phyloP scores from a whole-genome alignment of 2,888 invertebrate species.

The Bibio marci region DNA sequence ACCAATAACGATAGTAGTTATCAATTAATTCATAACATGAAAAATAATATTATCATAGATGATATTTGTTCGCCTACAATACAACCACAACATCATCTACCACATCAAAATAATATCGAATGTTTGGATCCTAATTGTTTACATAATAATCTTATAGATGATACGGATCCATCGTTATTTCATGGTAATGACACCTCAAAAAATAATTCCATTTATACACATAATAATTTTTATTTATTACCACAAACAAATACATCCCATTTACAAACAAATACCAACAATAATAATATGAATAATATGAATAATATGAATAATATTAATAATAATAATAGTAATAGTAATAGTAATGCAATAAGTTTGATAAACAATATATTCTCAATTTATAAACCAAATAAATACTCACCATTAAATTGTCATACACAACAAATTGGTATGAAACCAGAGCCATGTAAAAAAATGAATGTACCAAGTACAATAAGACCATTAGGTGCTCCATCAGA shows the following conservation, averaged over 20 bases:
- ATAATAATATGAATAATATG: background rate
- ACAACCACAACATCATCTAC: too few species aligned
- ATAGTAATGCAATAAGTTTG: conserved; percentile 21
- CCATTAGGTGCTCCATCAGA: conserved; percentile 25
- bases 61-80: background rate
- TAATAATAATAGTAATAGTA: background rate
- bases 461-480: conserved; percentile 26
- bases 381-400: conserved; percentile 30
- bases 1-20: conserved; percentile 1
- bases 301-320: background rate
- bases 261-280: background rate
- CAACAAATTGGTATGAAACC: conserved; percentile 19
- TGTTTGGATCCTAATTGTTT: background rate
- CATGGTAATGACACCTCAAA: too few species aligned
- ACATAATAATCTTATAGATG: background rate
- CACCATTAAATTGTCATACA: conserved; percentile 26
- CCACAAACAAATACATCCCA: too few species aligned
- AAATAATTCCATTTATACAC: too few species aligned
- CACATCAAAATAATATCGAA: background rate
- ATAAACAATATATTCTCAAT: conserved; percentile 30
- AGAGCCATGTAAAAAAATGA: conserved; percentile 25
- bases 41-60: background rate
- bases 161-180: too few species aligned
- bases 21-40: background rate
- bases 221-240: too few species aligned